phyloP scores from a whole-genome alignment of 2,113 vertebrate genomes.

The Oryzias woworae region DNA sequence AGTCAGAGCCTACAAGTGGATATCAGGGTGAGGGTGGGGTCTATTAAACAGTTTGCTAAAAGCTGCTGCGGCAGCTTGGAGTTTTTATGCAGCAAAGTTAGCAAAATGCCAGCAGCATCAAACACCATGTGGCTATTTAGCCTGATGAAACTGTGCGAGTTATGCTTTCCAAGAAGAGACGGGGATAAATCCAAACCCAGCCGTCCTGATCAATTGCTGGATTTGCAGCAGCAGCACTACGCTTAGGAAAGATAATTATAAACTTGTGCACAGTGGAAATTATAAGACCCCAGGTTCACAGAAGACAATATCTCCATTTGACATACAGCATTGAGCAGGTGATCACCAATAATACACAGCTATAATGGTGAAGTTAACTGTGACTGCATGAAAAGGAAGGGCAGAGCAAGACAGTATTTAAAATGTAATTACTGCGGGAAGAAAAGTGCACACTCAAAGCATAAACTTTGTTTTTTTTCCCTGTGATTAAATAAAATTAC shows the following conservation, averaged over 20 bases:
- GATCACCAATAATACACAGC: slow-evolving; percentile 5
- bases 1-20: slow-evolving; percentile 39
- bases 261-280: slow-evolving; percentile 32
- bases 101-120: slow-evolving; percentile 7
- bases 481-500: too few relatives aligned
- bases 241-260: slow-evolving; percentile 27
- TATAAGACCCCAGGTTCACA: slow-evolving; percentile 10
- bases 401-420: too few relatives aligned
- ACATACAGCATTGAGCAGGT: slow-evolving; percentile 14
- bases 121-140: slow-evolving; percentile 3
- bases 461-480: too few relatives aligned
- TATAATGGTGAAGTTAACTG: not conserved
- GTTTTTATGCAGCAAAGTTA: slow-evolving; percentile 13
- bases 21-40: slow-evolving; percentile 17
- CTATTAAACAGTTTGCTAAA: slow-evolving; percentile 20
- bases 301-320: not conserved
- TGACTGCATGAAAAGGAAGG: not conserved
- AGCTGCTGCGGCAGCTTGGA: slow-evolving; percentile 9
- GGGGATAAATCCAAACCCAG: slow-evolving; percentile 17
- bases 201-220: not conserved
- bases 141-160: slow-evolving; percentile 1
- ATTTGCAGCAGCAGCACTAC: slow-evolving; percentile 30
- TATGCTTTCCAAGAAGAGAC: slow-evolving; percentile 12
- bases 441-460: too few relatives aligned
- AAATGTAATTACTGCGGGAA: too few relatives aligned